Evolutionary conservation across 2,888 invertebrate genomes (phyloP).

Genomic region (Pollenia labialis): DNA sequence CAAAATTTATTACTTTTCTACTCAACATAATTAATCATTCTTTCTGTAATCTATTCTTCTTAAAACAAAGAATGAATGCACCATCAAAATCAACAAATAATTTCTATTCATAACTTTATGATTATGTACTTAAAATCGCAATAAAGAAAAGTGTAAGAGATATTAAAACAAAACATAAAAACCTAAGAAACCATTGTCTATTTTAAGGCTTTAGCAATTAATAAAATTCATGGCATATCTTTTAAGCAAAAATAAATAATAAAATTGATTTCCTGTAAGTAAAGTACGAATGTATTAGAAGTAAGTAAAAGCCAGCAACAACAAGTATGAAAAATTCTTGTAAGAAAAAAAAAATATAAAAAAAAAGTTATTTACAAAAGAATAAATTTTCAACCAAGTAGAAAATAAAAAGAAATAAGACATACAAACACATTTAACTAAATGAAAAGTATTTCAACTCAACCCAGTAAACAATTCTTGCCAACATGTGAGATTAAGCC

Average conservation of each 20-base stretch:
- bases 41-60: background rate
- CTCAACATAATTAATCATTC: constrained; percentile 4
- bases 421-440: constrained; percentile 4
- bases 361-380: background rate
- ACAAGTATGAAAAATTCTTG: background rate
- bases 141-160: background rate
- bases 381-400: background rate
- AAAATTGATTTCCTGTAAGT: constrained; percentile 45
- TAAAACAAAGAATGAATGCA: background rate
- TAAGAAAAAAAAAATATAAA: background rate
- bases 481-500: too few species aligned
- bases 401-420: background rate
- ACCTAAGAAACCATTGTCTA: constrained; percentile 34
- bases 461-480: background rate
- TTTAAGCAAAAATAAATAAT: constrained; percentile 35
- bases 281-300: constrained; percentile 15
- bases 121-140: constrained; percentile 6
- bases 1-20: constrained; percentile 25
- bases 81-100: constrained; percentile 8
- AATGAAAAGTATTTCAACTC: constrained; percentile 14
- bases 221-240: constrained; percentile 48
- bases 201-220: constrained; percentile 57
- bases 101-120: constrained; percentile 5
- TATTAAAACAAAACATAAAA: background rate
- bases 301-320: background rate